A percentile compares a stretch with the other conserved stretches of the same genome.
Evolutionary conservation across 2,113 vertebrate genomes (phyloP).

Genomic region (Willisornis vidua): DNA sequence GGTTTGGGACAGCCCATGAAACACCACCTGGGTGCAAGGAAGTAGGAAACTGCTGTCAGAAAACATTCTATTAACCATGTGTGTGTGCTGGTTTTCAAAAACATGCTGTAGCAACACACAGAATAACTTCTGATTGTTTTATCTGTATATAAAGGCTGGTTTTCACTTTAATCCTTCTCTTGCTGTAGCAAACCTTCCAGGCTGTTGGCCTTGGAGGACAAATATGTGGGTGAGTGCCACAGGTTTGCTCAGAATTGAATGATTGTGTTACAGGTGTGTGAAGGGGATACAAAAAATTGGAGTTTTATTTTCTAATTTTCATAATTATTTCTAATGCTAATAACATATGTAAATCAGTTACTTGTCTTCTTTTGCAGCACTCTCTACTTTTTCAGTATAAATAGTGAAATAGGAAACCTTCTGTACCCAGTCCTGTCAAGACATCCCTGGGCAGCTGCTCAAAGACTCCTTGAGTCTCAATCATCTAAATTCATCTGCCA

Average conservation of each 20-base stretch:
- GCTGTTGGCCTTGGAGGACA: background rate
- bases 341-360: background rate
- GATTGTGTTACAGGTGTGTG: background rate
- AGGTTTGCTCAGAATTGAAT: background rate
- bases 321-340: background rate
- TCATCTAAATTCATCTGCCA: slow-evolving; percentile 4
- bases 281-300: background rate
- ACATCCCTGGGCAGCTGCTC: slow-evolving; percentile 15
- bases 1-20: background rate
- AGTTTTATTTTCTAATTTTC: background rate
- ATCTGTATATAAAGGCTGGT: background rate
- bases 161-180: background rate
- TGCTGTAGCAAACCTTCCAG: background rate
- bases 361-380: background rate
- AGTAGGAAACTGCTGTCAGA: background rate
- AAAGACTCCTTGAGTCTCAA: slow-evolving; percentile 22
- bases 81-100: background rate
- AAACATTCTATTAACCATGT: rapidly evolving
- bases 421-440: background rate
- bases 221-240: background rate
- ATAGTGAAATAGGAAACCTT: background rate
- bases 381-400: background rate
- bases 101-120: background rate
- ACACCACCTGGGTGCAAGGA: background rate
- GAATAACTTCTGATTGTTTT: background rate